Evolutionary conservation across 2,113 vertebrate genomes (phyloP).

Genomic region (Myotis yumanensis): DNA sequence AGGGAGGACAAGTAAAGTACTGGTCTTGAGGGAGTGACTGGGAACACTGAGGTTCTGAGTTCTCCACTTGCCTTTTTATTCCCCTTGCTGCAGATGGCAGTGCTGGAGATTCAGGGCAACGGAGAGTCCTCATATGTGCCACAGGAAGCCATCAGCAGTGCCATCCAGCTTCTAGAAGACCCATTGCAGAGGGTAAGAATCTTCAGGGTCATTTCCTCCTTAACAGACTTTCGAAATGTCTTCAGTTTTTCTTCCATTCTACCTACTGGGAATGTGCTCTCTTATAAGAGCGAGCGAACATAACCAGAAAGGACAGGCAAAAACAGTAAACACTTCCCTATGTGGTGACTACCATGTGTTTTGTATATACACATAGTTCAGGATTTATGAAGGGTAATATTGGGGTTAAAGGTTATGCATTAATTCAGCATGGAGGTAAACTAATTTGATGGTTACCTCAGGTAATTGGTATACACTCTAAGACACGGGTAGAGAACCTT

Average conservation of each 20-base stretch:
- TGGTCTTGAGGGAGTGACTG: neutral
- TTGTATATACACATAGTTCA: neutral
- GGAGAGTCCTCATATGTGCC: constrained; percentile 97
- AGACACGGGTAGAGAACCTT: neutral
- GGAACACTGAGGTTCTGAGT: neutral
- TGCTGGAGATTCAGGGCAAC: constrained; percentile 98
- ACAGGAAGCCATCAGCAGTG: constrained; percentile 98
- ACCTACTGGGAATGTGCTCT: neutral
- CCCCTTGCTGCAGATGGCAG: constrained; percentile 91
- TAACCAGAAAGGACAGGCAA: neutral
- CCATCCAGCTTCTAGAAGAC: constrained; percentile 97
- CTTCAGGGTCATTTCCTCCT: neutral
- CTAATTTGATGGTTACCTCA: constrained; percentile 28
- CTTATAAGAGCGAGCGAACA: constrained; percentile 21
- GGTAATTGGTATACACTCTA: neutral
- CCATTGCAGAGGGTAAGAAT: constrained; percentile 93
- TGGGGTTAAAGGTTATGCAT: neutral
- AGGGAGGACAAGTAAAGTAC: neutral
- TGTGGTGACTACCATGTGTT: neutral
- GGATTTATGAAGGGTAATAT: neutral
- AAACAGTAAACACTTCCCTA: constrained; percentile 31
- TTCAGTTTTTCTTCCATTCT: constrained; percentile 34
- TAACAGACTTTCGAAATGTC: constrained; percentile 17
- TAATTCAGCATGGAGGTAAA: constrained; percentile 11
- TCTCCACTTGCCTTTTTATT: neutral